A percentile compares a stretch with the other conserved stretches of the same genome.
phyloP scores from a whole-genome alignment of 2,797 vertebrate species.

The Myotis pilosus region DNA sequence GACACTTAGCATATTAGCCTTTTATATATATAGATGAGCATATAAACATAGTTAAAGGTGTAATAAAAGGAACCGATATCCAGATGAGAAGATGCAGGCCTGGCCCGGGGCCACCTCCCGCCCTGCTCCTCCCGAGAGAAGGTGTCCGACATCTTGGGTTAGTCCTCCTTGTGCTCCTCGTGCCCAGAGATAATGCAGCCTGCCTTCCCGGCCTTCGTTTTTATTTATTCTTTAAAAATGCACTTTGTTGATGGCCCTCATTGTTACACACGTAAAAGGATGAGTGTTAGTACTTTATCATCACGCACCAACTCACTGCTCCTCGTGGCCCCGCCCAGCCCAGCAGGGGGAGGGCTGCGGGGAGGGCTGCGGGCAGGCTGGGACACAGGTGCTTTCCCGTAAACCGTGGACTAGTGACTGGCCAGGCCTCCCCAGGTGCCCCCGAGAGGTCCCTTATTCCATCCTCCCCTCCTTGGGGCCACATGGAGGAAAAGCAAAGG shows the following conservation, averaged over 20 bases:
- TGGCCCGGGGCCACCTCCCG: accelerated
- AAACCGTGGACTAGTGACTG: accelerated
- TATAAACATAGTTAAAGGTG: accelerated
- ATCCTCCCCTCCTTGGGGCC: background rate
- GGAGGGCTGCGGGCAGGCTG: too few relatives aligned
- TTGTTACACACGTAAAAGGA: background rate
- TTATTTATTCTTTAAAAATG: too few relatives aligned
- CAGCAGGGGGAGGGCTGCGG: too few relatives aligned
- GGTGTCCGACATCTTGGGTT: accelerated
- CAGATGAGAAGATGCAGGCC: accelerated
- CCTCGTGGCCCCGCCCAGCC: background rate
- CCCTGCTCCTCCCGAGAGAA: accelerated
- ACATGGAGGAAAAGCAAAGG: background rate
- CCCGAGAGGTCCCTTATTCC: accelerated
- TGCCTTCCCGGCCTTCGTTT: accelerated
- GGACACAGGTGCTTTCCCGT: accelerated
- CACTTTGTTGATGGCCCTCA: too few relatives aligned
- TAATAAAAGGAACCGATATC: accelerated
- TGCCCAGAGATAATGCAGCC: accelerated
- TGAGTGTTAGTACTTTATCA: accelerated
- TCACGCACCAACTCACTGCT: background rate
- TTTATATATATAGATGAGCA: background rate
- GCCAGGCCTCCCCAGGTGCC: background rate
- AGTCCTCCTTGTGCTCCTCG: accelerated
- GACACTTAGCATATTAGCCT: too few relatives aligned